Percentiles rank a stretch among this genome's conserved stretches.
These are phyloP conservation scores for Nibea albiflora DNA, from an alignment of 2,113 vertebrate genomes.

Conservation along the genomic window DNA sequence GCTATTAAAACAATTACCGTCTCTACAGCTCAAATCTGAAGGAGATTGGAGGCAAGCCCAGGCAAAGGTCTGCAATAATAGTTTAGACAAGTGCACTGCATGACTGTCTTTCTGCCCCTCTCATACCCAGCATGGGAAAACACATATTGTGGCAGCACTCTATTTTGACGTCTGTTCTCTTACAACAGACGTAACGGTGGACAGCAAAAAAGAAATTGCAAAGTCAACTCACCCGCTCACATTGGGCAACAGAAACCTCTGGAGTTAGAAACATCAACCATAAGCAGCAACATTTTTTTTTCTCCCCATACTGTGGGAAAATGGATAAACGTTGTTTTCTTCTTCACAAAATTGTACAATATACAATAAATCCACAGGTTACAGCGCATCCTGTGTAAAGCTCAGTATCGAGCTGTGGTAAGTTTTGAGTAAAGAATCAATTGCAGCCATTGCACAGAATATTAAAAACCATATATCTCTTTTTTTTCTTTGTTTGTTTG, in stretches of 20 bases:
- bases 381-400: neutral
- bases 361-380: neutral
- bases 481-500: neutral
- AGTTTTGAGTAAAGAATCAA: neutral
- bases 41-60: constrained; percentile 19
- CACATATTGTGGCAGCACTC: constrained; percentile 7
- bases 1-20: constrained; percentile 51
- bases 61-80: constrained; percentile 43
- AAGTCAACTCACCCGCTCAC: constrained; percentile 13
- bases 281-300: constrained; percentile 6
- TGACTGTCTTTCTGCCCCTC: constrained; percentile 28
- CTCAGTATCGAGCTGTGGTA: neutral
- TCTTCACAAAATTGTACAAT: neutral
- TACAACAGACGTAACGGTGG: neutral
- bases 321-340: neutral
- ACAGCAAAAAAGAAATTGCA: constrained; percentile 5
- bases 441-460: neutral
- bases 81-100: constrained; percentile 33
- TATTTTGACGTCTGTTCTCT: constrained; percentile 24
- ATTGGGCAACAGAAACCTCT: neutral
- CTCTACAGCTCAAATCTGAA: constrained; percentile 33
- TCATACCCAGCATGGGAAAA: constrained; percentile 25
- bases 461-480: neutral
- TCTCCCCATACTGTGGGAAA: neutral
- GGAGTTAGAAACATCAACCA: constrained; percentile 7